Conservation (phyloP, 2,113 vertebrate species). For the Chelonoidis abingdonii region DNA sequence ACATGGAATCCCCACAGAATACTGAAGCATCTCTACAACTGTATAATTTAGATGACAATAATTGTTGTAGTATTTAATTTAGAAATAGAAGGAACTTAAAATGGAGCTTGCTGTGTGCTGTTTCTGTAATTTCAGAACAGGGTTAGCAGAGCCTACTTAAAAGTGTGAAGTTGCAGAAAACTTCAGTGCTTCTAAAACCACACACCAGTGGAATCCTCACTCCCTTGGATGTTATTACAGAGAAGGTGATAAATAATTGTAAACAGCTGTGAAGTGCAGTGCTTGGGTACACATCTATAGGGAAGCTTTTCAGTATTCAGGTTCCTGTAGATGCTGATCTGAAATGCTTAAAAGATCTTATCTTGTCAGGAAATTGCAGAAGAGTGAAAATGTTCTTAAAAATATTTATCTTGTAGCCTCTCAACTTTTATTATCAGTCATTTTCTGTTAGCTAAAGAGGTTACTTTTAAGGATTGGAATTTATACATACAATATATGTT, state of each 20-base stretch:
- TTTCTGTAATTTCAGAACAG: background rate
- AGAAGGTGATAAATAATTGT: background rate
- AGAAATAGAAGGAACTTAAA: background rate
- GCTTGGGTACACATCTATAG: background rate
- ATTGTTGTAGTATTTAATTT: background rate
- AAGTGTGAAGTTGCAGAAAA: background rate
- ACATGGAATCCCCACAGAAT: background rate
- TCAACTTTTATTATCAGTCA: background rate
- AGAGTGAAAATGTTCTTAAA: background rate
- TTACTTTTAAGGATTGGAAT: background rate
- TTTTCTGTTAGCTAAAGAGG: background rate
- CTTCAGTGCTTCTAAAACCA: background rate
- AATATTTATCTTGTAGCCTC: background rate
- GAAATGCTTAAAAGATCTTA: background rate
- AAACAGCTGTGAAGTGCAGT: background rate
- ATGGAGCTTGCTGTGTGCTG: background rate
- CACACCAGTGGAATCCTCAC: background rate
- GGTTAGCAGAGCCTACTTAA: background rate
- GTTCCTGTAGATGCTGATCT: background rate
- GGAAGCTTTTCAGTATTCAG: background rate
- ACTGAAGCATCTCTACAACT: background rate
- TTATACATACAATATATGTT: background rate
- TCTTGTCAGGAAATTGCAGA: conserved; percentile 2
- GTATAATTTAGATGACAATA: background rate
- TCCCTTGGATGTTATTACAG: background rate